Evolutionary conservation across 2,113 vertebrate species (phyloP).

Genomic region (Aphelocoma coerulescens): DNA sequence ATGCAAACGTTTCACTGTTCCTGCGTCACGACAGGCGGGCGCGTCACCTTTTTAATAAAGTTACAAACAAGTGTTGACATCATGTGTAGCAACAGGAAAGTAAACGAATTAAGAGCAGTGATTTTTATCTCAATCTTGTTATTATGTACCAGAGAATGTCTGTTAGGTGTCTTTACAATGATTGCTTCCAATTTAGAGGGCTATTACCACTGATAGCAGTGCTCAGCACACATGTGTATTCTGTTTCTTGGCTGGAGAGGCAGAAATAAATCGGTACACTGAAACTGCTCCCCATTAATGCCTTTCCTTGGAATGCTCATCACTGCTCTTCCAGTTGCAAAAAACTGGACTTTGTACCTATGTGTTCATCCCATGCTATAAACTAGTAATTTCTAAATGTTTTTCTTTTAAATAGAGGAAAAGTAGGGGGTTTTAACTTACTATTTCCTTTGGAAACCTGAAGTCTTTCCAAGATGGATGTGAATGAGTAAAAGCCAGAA

Average conservation of each 20-base stretch:
- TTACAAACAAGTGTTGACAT: background rate
- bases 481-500: background rate
- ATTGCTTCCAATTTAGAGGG: background rate
- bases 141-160: background rate
- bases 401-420: background rate
- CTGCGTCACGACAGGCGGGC: background rate
- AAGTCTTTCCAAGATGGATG: background rate
- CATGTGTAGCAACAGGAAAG: slow-evolving; percentile 15
- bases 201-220: background rate
- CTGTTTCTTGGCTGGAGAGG: background rate
- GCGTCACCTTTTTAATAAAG: background rate
- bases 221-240: background rate
- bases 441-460: background rate
- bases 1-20: background rate
- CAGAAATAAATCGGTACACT: background rate
- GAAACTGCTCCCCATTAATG: background rate
- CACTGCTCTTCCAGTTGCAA: background rate
- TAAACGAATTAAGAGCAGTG: background rate
- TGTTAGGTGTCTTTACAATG: background rate
- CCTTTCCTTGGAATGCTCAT: background rate
- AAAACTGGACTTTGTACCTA: background rate
- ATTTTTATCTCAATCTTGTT: slow-evolving; percentile 25
- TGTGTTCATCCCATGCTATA: background rate
- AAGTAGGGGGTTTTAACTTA: accelerated
- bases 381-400: background rate